Conservation (phyloP, 1,140 invertebrate species). For the Oncopeltus fasciatus region DNA sequence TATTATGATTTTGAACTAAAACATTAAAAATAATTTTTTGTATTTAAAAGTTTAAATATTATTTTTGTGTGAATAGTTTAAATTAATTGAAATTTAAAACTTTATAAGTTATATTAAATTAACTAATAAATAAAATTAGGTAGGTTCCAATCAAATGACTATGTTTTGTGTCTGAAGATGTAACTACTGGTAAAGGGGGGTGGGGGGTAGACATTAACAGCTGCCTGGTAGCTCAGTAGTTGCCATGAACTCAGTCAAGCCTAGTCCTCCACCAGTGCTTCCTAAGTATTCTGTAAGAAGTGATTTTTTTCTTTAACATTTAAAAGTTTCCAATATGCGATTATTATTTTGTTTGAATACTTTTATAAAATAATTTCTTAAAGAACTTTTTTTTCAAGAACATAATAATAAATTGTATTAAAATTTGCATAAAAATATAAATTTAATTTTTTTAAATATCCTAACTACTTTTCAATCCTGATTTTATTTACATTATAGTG, state of each 20-base stretch:
- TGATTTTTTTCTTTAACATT: background rate
- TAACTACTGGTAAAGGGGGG: no score
- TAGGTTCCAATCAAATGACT: no score
- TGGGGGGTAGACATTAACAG: no score
- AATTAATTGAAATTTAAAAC: no score
- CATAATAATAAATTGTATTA: background rate
- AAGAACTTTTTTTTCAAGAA: background rate
- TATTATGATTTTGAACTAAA: no score
- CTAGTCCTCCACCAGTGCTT: background rate
- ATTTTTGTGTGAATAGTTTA: no score
- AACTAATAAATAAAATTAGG: no score
- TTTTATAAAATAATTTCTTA: background rate
- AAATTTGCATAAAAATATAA: background rate
- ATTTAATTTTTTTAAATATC: background rate
- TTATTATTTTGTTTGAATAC: background rate
- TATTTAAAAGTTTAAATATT: no score
- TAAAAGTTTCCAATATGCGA: background rate
- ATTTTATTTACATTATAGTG: background rate
- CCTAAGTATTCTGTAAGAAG: background rate
- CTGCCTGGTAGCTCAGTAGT: no score
- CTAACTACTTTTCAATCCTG: background rate
- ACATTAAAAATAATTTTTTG: no score
- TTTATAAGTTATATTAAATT: no score
- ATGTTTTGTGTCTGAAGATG: no score
- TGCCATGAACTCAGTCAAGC: background rate